Conservation (phyloP, 1,140 invertebrate genomes). For the Arion vulgaris region DNA sequence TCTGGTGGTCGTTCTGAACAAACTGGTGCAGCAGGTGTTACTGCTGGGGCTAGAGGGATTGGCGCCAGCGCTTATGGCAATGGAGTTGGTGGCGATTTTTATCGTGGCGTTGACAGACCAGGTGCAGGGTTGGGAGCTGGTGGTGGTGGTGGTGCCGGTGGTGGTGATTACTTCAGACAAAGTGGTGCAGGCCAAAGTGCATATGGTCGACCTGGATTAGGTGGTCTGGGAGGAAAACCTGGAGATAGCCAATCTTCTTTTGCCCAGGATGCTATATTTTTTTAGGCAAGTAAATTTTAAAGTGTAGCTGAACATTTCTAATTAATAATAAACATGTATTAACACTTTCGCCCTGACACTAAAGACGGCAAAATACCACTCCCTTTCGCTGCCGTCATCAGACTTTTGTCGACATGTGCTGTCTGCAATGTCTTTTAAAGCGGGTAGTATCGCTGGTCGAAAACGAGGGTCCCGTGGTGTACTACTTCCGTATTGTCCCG, state of each 20-base stretch:
- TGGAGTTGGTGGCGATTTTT: constrained; percentile 31
- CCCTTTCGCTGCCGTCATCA: too few species aligned
- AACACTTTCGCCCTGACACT: too few species aligned
- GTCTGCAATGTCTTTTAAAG: too few species aligned
- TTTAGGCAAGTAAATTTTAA: constrained; percentile 23
- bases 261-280: constrained; percentile 36
- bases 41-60: constrained; percentile 2
- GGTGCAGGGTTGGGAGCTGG: constrained; percentile 22
- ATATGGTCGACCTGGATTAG: constrained; percentile 22
- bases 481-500: too few species aligned
- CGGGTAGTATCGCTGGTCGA: too few species aligned
- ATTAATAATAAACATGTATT: too few species aligned
- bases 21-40: not conserved
- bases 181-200: constrained; percentile 14
- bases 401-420: too few species aligned
- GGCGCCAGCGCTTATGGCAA: constrained; percentile 8
- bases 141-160: constrained; percentile 7
- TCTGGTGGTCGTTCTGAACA: constrained; percentile 8
- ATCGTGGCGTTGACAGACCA: constrained; percentile 25
- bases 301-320: too few species aligned
- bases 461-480: too few species aligned
- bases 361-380: too few species aligned
- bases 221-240: constrained; percentile 21
- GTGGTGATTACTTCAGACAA: constrained; percentile 27
- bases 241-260: constrained; percentile 38